phyloP scores from a whole-genome alignment of 2,113 vertebrate species.

The Gymnocephalus cernua region DNA sequence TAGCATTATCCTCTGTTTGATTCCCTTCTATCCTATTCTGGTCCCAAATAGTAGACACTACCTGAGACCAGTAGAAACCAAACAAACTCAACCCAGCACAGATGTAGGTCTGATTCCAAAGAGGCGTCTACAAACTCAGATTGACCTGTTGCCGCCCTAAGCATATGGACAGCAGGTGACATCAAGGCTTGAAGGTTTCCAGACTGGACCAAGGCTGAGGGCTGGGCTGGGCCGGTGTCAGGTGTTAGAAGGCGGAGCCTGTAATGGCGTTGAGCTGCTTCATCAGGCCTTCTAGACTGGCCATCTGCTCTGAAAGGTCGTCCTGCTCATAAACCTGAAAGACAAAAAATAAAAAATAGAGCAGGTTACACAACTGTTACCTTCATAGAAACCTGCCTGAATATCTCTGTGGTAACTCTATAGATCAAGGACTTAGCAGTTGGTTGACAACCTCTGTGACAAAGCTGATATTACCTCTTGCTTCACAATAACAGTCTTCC shows the following conservation, averaged over 20 bases:
- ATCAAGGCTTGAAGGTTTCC: slow-evolving; percentile 40
- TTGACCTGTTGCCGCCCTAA: background rate
- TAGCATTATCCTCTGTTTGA: slow-evolving; percentile 2
- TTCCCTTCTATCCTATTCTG: slow-evolving; percentile 21
- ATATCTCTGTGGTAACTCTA: background rate
- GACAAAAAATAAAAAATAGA: background rate
- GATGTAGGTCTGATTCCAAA: slow-evolving; percentile 34
- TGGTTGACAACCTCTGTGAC: too few species aligned
- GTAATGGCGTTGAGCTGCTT: slow-evolving; percentile 98
- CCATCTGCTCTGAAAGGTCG: slow-evolving; percentile 97
- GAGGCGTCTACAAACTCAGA: slow-evolving; percentile 53
- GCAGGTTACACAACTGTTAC: background rate
- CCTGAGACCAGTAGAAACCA: slow-evolving; percentile 37
- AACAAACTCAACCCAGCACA: slow-evolving; percentile 45
- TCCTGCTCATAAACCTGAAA: slow-evolving; percentile 95
- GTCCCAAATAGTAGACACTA: slow-evolving; percentile 25
- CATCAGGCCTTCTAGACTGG: slow-evolving; percentile 97
- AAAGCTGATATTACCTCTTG: too few species aligned
- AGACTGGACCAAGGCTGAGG: slow-evolving; percentile 33
- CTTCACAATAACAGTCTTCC: background rate
- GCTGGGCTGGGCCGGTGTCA: slow-evolving; percentile 9
- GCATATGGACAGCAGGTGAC: slow-evolving; percentile 16
- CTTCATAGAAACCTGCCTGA: background rate
- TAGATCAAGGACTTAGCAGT: background rate
- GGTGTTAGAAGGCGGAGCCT: slow-evolving; percentile 93